These are phyloP conservation scores for Agrilus mali DNA, from an alignment of 2,888 invertebrate genomes.

Conservation along the genomic window DNA sequence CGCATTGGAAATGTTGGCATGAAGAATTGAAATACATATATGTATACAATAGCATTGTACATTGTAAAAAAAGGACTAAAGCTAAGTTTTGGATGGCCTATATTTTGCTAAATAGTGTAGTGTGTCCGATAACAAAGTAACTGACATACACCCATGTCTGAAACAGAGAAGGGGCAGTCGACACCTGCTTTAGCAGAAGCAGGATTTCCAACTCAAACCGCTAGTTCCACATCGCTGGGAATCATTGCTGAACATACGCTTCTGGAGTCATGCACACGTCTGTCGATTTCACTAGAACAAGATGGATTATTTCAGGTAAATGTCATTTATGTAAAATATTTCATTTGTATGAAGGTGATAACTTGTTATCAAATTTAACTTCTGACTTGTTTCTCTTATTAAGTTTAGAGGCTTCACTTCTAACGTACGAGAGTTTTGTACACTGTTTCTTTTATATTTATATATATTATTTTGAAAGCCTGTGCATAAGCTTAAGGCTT, in stretches of 20 bases:
- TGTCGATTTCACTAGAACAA: slow-evolving; percentile 79
- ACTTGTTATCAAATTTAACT: too few species aligned
- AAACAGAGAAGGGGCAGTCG: slow-evolving; percentile 82
- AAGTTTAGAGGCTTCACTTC: too few species aligned
- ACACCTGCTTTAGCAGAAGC: slow-evolving; percentile 72
- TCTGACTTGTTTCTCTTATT: too few species aligned
- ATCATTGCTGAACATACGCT: slow-evolving; percentile 80
- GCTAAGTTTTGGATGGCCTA: not conserved
- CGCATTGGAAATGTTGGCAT: too few species aligned
- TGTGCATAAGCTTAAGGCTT: too few species aligned
- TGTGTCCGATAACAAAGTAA: slow-evolving; percentile 12
- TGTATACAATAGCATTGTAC: not conserved
- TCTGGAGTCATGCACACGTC: slow-evolving; percentile 72
- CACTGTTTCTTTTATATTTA: too few species aligned
- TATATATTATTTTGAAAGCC: too few species aligned
- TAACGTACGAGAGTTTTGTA: too few species aligned
- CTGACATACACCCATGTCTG: slow-evolving; percentile 50
- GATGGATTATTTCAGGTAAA: slow-evolving; percentile 59
- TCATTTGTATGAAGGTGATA: not conserved
- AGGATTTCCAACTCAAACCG: slow-evolving; percentile 41
- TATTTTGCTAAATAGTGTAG: not conserved
- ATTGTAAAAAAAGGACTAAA: slow-evolving; percentile 4
- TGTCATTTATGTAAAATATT: slow-evolving; percentile 2
- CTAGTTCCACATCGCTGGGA: slow-evolving; percentile 53
- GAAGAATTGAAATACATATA: too few species aligned